A percentile compares a stretch with the other conserved stretches of the same genome.
Evolutionary conservation across 2,888 invertebrate genomes (phyloP).

Genomic region (Branchipolynoe longqiensis): DNA sequence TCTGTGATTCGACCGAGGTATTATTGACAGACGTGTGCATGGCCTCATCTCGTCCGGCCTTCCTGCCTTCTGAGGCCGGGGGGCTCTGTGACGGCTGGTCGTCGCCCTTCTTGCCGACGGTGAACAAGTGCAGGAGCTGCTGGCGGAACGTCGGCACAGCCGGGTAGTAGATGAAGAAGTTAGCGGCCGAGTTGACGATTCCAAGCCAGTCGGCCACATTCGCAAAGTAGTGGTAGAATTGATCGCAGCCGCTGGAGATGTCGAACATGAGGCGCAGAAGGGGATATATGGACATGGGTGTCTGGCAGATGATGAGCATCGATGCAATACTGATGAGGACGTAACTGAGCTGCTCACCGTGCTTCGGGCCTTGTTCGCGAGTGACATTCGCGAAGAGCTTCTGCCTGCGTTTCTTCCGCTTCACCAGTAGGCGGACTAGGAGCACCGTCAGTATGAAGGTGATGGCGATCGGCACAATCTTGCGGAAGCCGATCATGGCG

Average conservation of each 20-base stretch:
- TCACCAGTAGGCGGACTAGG: not conserved
- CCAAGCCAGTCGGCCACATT: conserved; percentile 50
- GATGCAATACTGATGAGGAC: conserved; percentile 18
- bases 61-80: not conserved
- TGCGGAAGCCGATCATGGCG: conserved; percentile 40
- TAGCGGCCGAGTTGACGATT: conserved; percentile 43
- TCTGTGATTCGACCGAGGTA: not conserved
- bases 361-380: not conserved
- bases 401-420: conserved; percentile 8
- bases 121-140: not conserved
- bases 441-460: conserved; percentile 9
- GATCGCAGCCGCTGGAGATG: not conserved
- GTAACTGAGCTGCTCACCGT: not conserved
- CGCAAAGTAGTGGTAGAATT: conserved; percentile 49
- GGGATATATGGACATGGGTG: conserved; percentile 53
- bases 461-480: conserved; percentile 42
- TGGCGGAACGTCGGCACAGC: conserved; percentile 41
- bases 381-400: not conserved
- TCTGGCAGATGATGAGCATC: conserved; percentile 44
- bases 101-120: not conserved
- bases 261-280: conserved; percentile 25
- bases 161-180: conserved; percentile 57
- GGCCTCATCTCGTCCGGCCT: not conserved
- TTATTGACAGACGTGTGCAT: too few species aligned
- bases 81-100: too few species aligned